These are phyloP conservation scores for Sisor rabdophorus DNA, from an alignment of 2,113 vertebrate species.

Conservation along the genomic window DNA sequence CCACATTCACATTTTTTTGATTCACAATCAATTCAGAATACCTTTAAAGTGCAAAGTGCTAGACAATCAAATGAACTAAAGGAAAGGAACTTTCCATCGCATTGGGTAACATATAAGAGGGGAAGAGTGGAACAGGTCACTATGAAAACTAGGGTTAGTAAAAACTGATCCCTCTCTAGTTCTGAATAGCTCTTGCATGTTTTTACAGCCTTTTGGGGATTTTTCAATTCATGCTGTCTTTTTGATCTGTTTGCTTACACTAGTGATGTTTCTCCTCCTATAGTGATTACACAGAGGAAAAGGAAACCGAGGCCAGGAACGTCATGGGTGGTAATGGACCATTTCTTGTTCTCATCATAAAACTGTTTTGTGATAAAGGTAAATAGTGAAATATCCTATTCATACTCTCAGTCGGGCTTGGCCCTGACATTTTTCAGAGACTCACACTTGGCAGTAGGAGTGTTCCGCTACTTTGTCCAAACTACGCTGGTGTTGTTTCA, in stretches of 20 bases:
- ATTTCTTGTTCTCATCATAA: constrained; percentile 30
- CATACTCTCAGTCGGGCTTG: constrained; percentile 45
- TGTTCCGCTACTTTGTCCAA: constrained; percentile 57
- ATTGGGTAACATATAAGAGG: background rate
- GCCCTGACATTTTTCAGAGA: constrained; percentile 27
- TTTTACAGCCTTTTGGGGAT: background rate
- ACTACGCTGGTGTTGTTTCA: constrained; percentile 59
- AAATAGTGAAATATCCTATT: constrained; percentile 11
- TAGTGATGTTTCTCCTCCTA: constrained; percentile 54
- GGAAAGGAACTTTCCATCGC: background rate
- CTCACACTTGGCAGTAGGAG: constrained; percentile 47
- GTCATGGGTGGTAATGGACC: constrained; percentile 74
- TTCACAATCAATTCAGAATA: too few relatives aligned
- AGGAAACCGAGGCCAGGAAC: constrained; percentile 80
- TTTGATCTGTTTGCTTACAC: constrained; percentile 36
- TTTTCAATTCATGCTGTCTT: background rate
- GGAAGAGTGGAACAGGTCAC: constrained; percentile 31
- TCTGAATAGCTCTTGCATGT: constrained; percentile 28
- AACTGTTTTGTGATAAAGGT: constrained; percentile 18
- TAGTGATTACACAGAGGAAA: constrained; percentile 90
- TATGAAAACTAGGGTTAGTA: constrained; percentile 34
- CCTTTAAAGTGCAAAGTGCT: too few relatives aligned
- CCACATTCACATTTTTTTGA: too few relatives aligned
- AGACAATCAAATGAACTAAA: background rate
- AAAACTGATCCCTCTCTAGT: constrained; percentile 16